phyloP scores from a whole-genome alignment of 1,140 invertebrate genomes.

The Pinna nobilis region DNA sequence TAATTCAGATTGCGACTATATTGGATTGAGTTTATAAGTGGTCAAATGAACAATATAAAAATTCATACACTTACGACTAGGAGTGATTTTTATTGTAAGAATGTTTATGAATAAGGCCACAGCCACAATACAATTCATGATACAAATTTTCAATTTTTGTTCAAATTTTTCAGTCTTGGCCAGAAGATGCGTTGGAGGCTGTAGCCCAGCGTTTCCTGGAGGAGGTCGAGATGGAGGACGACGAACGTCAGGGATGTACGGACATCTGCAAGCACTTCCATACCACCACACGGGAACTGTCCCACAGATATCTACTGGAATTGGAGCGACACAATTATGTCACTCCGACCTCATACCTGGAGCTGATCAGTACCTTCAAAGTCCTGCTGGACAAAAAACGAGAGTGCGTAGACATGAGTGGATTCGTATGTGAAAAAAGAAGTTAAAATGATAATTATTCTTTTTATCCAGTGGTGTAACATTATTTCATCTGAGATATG shows the following conservation, averaged over 20 bases:
- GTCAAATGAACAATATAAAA: too few species aligned
- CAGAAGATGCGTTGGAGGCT: slow-evolving; percentile 81
- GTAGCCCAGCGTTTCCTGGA: slow-evolving; percentile 89
- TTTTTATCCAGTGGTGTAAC: too few species aligned
- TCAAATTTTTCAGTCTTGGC: slow-evolving; percentile 74
- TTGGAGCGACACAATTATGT: slow-evolving; percentile 78
- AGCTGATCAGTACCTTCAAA: slow-evolving; percentile 75
- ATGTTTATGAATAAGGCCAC: too few species aligned
- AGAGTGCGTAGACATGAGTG: slow-evolving; percentile 85
- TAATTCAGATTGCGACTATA: too few species aligned
- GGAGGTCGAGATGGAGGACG: slow-evolving; percentile 82
- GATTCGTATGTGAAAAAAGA: too few species aligned
- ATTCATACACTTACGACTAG: too few species aligned
- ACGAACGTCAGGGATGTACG: slow-evolving; percentile 79
- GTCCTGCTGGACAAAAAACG: slow-evolving; percentile 70
- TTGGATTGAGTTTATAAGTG: too few species aligned
- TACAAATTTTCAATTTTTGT: background rate
- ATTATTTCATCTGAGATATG: too few species aligned
- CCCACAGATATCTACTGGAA: slow-evolving; percentile 80
- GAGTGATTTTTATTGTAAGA: too few species aligned
- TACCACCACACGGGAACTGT: slow-evolving; percentile 82
- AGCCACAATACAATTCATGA: background rate
- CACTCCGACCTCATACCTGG: slow-evolving; percentile 75
- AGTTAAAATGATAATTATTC: too few species aligned
- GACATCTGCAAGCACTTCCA: slow-evolving; percentile 91